These are phyloP conservation scores for Aphodius granarius DNA, from an alignment of 2,888 invertebrate genomes.

Conservation along the genomic window DNA sequence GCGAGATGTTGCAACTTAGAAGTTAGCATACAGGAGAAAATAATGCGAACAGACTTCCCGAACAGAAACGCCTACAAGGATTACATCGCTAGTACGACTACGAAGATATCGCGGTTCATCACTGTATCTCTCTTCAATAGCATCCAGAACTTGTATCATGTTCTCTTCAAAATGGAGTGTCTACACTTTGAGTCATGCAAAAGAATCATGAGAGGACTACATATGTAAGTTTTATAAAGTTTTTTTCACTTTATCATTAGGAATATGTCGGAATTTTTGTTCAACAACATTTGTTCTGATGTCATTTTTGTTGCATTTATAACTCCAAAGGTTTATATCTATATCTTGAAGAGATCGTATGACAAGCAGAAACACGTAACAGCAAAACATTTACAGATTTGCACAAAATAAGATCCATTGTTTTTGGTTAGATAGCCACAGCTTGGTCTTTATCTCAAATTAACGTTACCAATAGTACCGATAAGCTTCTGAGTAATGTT, in stretches of 20 bases:
- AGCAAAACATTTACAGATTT: too few species aligned
- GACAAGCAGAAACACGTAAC: too few species aligned
- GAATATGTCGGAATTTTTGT: too few species aligned
- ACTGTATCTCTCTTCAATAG: slow-evolving; percentile 36
- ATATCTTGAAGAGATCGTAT: too few species aligned
- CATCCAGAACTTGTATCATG: slow-evolving; percentile 39
- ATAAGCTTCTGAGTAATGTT: too few species aligned
- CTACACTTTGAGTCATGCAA: not conserved
- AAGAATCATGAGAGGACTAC: not conserved
- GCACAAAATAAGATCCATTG: too few species aligned
- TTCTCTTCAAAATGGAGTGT: slow-evolving; percentile 37
- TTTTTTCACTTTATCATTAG: not conserved
- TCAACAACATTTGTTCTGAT: too few species aligned
- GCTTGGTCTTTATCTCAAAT: too few species aligned
- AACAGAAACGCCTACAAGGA: slow-evolving; percentile 28
- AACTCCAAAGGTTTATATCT: too few species aligned
- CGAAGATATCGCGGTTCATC: slow-evolving; percentile 35
- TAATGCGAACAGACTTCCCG: slow-evolving; percentile 32
- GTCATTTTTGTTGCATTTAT: too few species aligned
- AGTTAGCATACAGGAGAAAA: slow-evolving; percentile 31
- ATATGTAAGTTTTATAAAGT: not conserved
- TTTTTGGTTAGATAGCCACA: too few species aligned
- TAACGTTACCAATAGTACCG: too few species aligned
- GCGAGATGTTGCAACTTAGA: slow-evolving; percentile 38
- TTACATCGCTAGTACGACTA: slow-evolving; percentile 25